Percentiles rank a stretch among this genome's conserved stretches.
Evolutionary conservation across 2,113 vertebrate genomes (phyloP).

Genomic region (Mesocricetus auratus): DNA sequence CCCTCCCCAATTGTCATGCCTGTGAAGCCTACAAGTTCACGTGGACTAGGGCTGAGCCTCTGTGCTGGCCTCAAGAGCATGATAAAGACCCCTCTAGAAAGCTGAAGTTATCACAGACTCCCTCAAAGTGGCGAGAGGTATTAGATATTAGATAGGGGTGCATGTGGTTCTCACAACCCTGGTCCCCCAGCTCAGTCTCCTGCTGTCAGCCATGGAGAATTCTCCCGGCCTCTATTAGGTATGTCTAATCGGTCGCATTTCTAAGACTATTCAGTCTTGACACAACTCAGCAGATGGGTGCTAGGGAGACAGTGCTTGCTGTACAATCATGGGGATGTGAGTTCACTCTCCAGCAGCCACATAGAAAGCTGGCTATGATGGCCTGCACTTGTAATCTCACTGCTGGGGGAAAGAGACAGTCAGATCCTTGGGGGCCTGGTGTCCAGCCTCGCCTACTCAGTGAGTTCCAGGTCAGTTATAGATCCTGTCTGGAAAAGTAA

Average conservation of each 20-base stretch:
- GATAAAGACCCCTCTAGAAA: constrained; percentile 32
- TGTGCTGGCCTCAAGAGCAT: neutral
- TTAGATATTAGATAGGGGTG: neutral
- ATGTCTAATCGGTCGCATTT: neutral
- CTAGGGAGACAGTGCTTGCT: neutral
- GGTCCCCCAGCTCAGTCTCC: neutral
- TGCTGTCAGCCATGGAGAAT: neutral
- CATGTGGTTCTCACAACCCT: neutral
- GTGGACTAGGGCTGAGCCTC: neutral
- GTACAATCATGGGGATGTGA: too few species aligned
- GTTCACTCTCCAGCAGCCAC: neutral
- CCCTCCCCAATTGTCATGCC: neutral
- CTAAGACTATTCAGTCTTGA: neutral
- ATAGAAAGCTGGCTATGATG: too few species aligned
- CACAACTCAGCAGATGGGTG: neutral
- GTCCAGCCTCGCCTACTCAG: neutral
- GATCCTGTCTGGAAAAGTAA: neutral
- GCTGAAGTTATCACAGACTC: neutral
- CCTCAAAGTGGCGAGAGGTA: neutral
- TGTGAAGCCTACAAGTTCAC: neutral
- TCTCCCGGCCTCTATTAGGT: neutral
- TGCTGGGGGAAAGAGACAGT: neutral
- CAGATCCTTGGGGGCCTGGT: neutral
- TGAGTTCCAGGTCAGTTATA: neutral
- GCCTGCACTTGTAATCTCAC: neutral